phyloP scores from a whole-genome alignment of 2,113 vertebrate genomes.

The Pituophis catenifer region DNA sequence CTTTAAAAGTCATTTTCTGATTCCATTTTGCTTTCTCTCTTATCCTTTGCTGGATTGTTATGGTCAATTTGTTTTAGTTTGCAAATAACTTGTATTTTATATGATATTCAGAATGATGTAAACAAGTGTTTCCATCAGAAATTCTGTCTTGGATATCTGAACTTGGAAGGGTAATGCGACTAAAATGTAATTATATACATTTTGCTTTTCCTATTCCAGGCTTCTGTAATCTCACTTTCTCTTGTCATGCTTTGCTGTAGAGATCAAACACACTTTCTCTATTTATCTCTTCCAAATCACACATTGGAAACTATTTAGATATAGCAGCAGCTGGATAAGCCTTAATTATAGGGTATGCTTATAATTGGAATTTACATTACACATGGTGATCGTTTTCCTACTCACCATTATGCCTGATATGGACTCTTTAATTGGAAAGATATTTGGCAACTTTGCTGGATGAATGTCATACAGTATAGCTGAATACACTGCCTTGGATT shows the following conservation, averaged over 20 bases:
- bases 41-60: not conserved
- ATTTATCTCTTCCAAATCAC: conserved; percentile 1
- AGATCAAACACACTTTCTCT: conserved; percentile 12
- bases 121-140: not conserved
- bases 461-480: not conserved
- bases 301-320: not conserved
- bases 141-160: not conserved
- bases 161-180: not conserved
- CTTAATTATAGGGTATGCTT: not conserved
- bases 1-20: not conserved
- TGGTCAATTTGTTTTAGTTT: not conserved
- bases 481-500: not conserved
- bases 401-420: not conserved
- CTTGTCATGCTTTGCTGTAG: not conserved
- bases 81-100: not conserved
- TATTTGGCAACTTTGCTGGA: too few relatives aligned
- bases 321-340: not conserved
- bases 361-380: conserved; percentile 7
- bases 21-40: not conserved
- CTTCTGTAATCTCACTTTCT: not conserved
- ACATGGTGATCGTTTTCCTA: not conserved
- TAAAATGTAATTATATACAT: not conserved
- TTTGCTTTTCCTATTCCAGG: not conserved
- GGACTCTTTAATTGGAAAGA: not conserved
- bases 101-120: not conserved